A percentile compares a stretch with the other conserved stretches of the same genome.
phyloP scores from a whole-genome alignment of 2,888 invertebrate species.

The Luffia ferchaultella region DNA sequence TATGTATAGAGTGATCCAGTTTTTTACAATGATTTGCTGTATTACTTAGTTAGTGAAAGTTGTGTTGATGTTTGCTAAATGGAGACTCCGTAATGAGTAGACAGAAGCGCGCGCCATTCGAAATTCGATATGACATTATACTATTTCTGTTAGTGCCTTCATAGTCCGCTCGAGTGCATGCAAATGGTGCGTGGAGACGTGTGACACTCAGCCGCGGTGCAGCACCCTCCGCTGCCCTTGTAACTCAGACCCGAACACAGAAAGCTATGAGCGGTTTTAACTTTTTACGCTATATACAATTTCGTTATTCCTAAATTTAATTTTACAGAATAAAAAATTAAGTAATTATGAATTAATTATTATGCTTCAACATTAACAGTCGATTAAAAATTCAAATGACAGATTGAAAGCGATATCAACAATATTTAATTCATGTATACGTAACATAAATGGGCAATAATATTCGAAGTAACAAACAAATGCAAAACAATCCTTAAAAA shows the following conservation, averaged over 20 bases:
- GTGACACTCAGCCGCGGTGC: constrained; percentile 28
- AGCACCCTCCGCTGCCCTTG: constrained; percentile 32
- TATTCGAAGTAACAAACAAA: not conserved
- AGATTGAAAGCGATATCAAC: no score
- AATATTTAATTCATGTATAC: no score
- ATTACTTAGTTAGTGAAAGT: not conserved
- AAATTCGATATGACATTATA: constrained; percentile 58
- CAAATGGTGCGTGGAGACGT: constrained; percentile 61
- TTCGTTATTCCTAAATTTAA: no score
- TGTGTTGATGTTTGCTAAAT: not conserved
- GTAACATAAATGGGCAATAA: no score
- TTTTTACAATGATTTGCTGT: no score
- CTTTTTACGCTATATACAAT: no score
- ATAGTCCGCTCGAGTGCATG: constrained; percentile 33
- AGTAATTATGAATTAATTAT: no score
- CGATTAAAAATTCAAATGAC: no score
- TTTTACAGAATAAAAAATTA: no score
- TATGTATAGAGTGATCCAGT: no score
- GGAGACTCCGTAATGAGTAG: constrained; percentile 15
- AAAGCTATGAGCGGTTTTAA: no score
- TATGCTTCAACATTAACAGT: no score
- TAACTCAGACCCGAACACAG: constrained; percentile 27
- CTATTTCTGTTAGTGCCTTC: constrained; percentile 42
- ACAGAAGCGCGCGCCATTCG: constrained; percentile 34
- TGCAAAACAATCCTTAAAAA: not conserved